Conservation (phyloP, 2,888 invertebrate species). For the Megaustenia siamemsis region DNA sequence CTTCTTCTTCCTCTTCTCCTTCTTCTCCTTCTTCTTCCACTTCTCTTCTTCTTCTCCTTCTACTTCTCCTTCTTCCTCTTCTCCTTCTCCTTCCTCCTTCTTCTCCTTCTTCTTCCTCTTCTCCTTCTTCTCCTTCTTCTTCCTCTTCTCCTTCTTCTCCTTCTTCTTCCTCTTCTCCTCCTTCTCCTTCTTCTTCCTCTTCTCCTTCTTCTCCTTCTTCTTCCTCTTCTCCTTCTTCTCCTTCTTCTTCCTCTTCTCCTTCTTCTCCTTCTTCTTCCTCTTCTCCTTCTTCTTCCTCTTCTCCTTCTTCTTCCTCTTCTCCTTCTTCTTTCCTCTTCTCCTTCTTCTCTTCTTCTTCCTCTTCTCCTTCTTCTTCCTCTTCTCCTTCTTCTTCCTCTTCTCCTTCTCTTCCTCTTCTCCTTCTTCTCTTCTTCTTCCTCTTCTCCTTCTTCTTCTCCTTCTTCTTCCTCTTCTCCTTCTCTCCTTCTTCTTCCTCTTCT, state of each 20-base stretch:
- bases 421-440: slow-evolving; percentile 31
- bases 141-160: not conserved
- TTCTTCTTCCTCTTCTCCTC: not conserved
- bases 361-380: slow-evolving; percentile 31
- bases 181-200: slow-evolving; percentile 1
- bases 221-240: not conserved
- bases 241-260: not conserved
- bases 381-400: slow-evolving; percentile 49
- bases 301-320: slow-evolving; percentile 18
- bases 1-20: not conserved
- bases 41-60: no score
- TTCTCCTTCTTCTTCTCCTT: slow-evolving; percentile 51
- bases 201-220: not conserved
- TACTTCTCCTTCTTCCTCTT: no score
- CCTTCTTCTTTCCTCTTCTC: not conserved
- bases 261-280: not conserved
- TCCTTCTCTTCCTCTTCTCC: slow-evolving; percentile 43
- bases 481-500: slow-evolving; percentile 25
- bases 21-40: not conserved
- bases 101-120: no score
- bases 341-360: not conserved
- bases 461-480: slow-evolving; percentile 50
- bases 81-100: no score
- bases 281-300: slow-evolving; percentile 29
- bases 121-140: not conserved